Percentiles rank a stretch among this genome's conserved stretches.
Evolutionary conservation across 2,797 vertebrate genomes (phyloP).

Genomic region (Ibycter americanus): DNA sequence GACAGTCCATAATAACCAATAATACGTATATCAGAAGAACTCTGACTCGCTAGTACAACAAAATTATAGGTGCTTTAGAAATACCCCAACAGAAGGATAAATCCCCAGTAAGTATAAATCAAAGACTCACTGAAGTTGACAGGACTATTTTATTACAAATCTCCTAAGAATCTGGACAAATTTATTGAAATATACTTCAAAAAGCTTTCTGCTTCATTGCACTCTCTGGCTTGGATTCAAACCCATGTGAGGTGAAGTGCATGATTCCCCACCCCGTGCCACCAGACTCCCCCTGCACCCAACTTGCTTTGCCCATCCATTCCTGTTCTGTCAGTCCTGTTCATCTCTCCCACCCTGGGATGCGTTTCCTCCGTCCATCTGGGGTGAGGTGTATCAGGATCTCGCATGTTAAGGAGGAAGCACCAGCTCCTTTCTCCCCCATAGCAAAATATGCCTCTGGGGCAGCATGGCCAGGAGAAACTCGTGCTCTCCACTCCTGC

Average conservation of each 20-base stretch:
- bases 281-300: not conserved
- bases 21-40: constrained; percentile 48
- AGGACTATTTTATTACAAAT: constrained; percentile 43
- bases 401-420: accelerated
- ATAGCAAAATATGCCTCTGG: not conserved
- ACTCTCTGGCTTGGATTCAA: not conserved
- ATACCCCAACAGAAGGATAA: constrained; percentile 25
- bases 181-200: not conserved
- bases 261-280: accelerated
- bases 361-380: accelerated
- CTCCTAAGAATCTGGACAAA: constrained; percentile 25
- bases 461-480: not conserved
- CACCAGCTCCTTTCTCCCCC: not conserved
- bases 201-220: not conserved
- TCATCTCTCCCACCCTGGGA: not conserved
- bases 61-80: constrained; percentile 56
- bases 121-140: constrained; percentile 39
- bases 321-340: accelerated
- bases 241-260: not conserved
- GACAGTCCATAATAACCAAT: constrained; percentile 65
- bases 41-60: constrained; percentile 18
- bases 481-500: accelerated
- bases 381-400: not conserved
- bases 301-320: accelerated
- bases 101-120: constrained; percentile 36